Conservation (phyloP, 2,797 vertebrate species). For the Aselliscus stoliczkanus region DNA sequence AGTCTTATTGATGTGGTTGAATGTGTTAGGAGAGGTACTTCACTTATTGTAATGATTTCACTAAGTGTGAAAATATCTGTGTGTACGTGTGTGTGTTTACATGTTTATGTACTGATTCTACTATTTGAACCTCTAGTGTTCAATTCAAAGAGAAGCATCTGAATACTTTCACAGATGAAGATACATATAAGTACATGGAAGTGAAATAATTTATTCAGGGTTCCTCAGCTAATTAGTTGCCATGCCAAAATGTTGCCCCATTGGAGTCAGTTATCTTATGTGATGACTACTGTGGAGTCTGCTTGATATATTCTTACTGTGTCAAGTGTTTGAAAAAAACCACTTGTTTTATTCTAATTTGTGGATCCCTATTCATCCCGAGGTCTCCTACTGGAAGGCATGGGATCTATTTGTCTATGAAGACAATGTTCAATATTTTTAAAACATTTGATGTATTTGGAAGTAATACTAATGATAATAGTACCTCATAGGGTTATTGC, state of each 20-base stretch:
- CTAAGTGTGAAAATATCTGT: neutral
- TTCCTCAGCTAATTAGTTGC: neutral
- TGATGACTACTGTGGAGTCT: neutral
- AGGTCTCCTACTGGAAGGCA: neutral
- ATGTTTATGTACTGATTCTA: neutral
- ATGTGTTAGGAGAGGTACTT: neutral
- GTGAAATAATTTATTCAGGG: conserved; percentile 8
- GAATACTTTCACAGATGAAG: neutral
- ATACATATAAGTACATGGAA: neutral
- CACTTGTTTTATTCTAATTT: neutral
- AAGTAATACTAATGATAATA: neutral
- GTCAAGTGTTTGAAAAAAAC: neutral
- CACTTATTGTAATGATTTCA: neutral
- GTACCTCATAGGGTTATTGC: neutral
- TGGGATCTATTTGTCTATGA: neutral
- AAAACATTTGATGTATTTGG: neutral
- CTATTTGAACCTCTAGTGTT: neutral
- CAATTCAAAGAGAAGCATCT: neutral
- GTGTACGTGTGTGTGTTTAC: neutral
- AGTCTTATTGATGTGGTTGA: neutral
- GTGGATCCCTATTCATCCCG: neutral
- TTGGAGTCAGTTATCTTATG: neutral
- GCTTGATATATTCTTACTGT: neutral
- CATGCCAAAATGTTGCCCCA: neutral
- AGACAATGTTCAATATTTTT: neutral